phyloP scores from a whole-genome alignment of 2,797 vertebrate genomes.

The Spinus pinus region DNA sequence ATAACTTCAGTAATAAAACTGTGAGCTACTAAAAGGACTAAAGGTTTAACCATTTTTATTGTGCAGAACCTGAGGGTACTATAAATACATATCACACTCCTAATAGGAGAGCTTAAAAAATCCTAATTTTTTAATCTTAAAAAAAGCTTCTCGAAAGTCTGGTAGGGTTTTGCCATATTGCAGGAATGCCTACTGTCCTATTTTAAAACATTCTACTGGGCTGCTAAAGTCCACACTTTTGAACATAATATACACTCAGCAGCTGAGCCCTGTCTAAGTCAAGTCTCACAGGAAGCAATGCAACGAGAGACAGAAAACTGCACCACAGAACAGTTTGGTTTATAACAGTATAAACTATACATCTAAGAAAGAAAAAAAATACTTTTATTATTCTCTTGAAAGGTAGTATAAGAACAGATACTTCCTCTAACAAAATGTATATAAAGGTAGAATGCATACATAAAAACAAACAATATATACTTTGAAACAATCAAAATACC shows the following conservation, averaged over 20 bases:
- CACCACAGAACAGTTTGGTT: neutral
- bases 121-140: slow-evolving; percentile 68
- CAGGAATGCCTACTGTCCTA: neutral
- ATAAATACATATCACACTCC: slow-evolving; percentile 74
- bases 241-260: neutral
- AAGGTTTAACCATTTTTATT: slow-evolving; percentile 78
- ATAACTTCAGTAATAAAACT: slow-evolving; percentile 81
- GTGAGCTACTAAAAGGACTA: slow-evolving; percentile 79
- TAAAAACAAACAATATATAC: neutral
- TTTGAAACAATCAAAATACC: neutral
- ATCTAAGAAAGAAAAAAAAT: neutral
- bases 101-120: slow-evolving; percentile 71
- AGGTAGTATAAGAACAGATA: neutral
- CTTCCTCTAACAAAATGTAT: neutral
- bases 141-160: slow-evolving; percentile 26
- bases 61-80: slow-evolving; percentile 62
- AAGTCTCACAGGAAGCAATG: neutral
- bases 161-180: neutral
- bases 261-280: neutral
- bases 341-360: neutral
- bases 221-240: neutral
- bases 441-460: neutral
- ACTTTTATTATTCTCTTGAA: neutral
- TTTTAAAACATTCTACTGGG: neutral
- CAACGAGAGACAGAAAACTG: neutral